Evolutionary conservation across 2,888 invertebrate genomes (phyloP).

Genomic region (Polia nebulosa): DNA sequence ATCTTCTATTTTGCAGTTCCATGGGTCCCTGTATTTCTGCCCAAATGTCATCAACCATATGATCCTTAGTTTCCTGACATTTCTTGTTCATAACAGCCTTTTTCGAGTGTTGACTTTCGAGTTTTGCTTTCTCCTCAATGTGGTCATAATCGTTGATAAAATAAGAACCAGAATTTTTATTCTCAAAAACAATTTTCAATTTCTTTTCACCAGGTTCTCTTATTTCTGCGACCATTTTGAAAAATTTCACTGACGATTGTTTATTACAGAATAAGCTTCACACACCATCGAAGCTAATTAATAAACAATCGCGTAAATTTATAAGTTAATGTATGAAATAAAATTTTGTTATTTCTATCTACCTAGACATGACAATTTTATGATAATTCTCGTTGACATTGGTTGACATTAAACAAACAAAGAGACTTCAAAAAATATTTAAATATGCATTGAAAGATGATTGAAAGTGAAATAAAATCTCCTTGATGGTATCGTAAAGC

Average conservation of each 20-base stretch:
- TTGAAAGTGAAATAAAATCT: not conserved
- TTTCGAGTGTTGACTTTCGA: not conserved
- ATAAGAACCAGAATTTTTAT: conserved; percentile 22
- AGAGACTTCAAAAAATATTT: conserved; percentile 1
- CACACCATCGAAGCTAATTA: not conserved
- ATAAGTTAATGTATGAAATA: not conserved
- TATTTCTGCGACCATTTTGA: conserved; percentile 39
- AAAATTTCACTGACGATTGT: conserved; percentile 14
- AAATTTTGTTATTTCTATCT: not conserved
- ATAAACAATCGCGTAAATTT: conserved; percentile 17
- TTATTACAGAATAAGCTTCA: conserved; percentile 11
- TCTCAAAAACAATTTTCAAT: conserved; percentile 63
- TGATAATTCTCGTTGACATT: not conserved
- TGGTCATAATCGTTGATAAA: not conserved
- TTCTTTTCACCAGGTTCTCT: conserved; percentile 42
- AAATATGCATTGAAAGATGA: not conserved
- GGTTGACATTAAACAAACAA: not conserved
- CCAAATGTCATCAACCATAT: not conserved
- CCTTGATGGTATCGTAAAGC: not conserved
- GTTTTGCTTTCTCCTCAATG: not conserved
- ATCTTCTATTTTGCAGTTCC: not conserved
- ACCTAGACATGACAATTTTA: not conserved
- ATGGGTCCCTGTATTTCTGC: conserved; percentile 9
- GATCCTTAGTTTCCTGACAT: not conserved
- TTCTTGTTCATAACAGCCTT: not conserved